Percentiles rank a stretch among this genome's conserved stretches.
Evolutionary conservation across 2,888 invertebrate species (phyloP).

Genomic region (Caradrina kadenii): DNA sequence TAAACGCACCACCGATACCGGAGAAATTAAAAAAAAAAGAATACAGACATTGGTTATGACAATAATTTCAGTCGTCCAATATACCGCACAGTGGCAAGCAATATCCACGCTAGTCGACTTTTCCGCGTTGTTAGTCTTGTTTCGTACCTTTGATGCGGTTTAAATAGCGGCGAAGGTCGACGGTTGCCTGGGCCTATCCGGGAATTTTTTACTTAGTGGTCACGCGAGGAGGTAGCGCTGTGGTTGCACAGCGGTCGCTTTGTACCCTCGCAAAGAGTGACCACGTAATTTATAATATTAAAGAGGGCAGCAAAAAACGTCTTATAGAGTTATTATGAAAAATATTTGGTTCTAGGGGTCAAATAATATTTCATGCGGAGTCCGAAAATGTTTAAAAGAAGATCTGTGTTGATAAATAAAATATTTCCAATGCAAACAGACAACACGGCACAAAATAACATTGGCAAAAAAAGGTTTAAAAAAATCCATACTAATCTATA

Average conservation of each 20-base stretch:
- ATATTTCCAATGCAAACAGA: background rate
- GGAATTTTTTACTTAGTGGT: constrained; percentile 28
- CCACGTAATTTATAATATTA: constrained; percentile 23
- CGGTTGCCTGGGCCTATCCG: constrained; percentile 12
- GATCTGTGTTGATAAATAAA: too few species aligned
- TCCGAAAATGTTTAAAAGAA: too few species aligned
- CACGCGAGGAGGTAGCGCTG: constrained; percentile 23
- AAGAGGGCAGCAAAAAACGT: background rate
- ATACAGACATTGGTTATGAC: background rate
- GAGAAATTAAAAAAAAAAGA: too few species aligned
- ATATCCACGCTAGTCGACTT: constrained; percentile 6
- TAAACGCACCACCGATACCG: too few species aligned
- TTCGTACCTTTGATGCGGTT: constrained; percentile 43
- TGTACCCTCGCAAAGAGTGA: constrained; percentile 23
- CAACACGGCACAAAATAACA: too few species aligned
- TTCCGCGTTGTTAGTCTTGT: constrained; percentile 3
- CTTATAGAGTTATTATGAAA: background rate
- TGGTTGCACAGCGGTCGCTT: constrained; percentile 44
- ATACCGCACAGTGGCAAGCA: constrained; percentile 18
- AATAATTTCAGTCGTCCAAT: background rate
- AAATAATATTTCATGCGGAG: too few species aligned
- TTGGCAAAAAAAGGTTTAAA: too few species aligned
- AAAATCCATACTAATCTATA: too few species aligned
- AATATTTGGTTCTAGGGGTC: background rate
- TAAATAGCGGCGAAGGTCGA: constrained; percentile 21